These are phyloP conservation scores for Ammodytes marinus DNA, from an alignment of 2,113 vertebrate genomes.

Conservation along the genomic window DNA sequence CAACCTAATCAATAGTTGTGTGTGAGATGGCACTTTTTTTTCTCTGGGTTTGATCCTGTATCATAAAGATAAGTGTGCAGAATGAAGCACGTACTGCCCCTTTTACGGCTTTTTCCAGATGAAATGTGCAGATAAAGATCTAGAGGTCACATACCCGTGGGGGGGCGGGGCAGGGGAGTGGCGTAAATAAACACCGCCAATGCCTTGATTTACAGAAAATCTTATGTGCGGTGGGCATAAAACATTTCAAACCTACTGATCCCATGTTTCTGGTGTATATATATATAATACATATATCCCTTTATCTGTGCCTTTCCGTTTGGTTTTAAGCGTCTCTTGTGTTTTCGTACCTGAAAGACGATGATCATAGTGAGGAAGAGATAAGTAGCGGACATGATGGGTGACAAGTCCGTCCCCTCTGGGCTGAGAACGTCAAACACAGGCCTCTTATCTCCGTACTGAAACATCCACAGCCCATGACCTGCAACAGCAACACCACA, in stretches of 20 bases:
- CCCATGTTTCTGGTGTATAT: neutral
- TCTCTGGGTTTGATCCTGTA: neutral
- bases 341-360: constrained; percentile 92
- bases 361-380: constrained; percentile 98
- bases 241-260: constrained; percentile 29
- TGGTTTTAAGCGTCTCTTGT: constrained; percentile 10
- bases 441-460: constrained; percentile 91
- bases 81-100: constrained; percentile 7
- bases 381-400: constrained; percentile 91
- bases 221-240: constrained; percentile 10
- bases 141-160: constrained; percentile 35
- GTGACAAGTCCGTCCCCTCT: constrained; percentile 91
- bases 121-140: constrained; percentile 31
- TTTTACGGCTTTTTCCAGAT: constrained; percentile 17
- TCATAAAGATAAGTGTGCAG: constrained; percentile 14
- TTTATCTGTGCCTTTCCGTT: constrained; percentile 23
- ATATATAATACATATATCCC: neutral
- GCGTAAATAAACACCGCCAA: neutral
- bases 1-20: constrained; percentile 36
- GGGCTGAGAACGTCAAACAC: constrained; percentile 92
- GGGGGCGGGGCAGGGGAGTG: neutral
- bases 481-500: constrained; percentile 82
- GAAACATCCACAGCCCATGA: constrained; percentile 94
- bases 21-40: constrained; percentile 37
- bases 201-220: constrained; percentile 16